phyloP scores from a whole-genome alignment of 2,888 invertebrate species.

The Drosophila crucigera region DNA sequence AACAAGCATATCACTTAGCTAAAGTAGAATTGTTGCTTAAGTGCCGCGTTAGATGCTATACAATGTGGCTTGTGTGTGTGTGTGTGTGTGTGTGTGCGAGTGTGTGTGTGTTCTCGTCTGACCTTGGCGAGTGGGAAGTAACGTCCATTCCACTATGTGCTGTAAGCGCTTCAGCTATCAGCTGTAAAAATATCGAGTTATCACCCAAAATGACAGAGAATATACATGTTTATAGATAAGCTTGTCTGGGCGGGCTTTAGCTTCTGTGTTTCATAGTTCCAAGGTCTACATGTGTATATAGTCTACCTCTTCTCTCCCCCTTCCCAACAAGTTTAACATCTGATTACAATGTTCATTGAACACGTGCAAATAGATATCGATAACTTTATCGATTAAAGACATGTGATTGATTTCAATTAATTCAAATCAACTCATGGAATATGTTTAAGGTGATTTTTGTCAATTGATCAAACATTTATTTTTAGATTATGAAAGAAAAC shows the following conservation, averaged over 20 bases:
- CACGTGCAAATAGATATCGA: constrained; percentile 1
- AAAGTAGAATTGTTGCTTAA: constrained; percentile 64
- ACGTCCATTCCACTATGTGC: constrained; percentile 26
- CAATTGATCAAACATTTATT: background rate
- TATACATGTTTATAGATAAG: constrained; percentile 42
- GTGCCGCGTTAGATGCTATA: constrained; percentile 49
- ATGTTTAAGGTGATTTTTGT: background rate
- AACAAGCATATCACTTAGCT: constrained; percentile 75
- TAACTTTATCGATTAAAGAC: constrained; percentile 7
- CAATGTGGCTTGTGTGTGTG: constrained; percentile 7
- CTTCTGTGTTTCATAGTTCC: constrained; percentile 36
- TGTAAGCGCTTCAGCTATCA: constrained; percentile 49
- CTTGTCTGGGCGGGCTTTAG: background rate
- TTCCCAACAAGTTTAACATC: background rate
- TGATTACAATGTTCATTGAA: constrained; percentile 3
- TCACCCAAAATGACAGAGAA: constrained; percentile 28
- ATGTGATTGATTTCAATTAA: background rate
- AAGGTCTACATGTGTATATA: constrained; percentile 39
- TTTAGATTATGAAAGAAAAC: background rate
- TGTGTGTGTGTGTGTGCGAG: background rate
- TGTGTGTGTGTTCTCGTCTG: constrained; percentile 21
- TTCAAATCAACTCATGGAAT: background rate
- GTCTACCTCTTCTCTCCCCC: background rate
- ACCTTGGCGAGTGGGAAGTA: constrained; percentile 48
- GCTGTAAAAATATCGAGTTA: constrained; percentile 43